Conservation (phyloP, 2,888 invertebrate species). For the Corythucha ciliata region DNA sequence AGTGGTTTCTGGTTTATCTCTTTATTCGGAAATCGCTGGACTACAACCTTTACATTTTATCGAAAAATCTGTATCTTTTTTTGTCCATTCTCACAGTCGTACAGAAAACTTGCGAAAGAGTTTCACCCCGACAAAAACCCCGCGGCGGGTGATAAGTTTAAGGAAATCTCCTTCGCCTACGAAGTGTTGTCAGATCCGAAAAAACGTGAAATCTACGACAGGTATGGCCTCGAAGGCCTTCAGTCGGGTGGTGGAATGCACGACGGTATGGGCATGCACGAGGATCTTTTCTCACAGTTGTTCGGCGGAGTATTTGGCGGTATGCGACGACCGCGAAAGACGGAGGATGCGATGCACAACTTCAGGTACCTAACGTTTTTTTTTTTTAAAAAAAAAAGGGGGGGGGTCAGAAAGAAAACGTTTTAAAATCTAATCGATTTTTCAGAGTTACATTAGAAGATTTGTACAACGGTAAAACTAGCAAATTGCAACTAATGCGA, state of each 20-base stretch:
- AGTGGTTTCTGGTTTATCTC: no score
- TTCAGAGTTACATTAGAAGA: conserved; percentile 76
- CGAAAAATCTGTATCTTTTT: no score
- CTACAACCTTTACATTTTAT: no score
- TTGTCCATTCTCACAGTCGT: conserved; percentile 53
- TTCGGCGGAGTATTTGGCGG: conserved; percentile 47
- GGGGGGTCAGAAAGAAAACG: background rate
- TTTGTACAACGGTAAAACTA: conserved; percentile 79
- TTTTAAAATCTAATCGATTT: conserved; percentile 25
- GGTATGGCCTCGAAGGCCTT: conserved; percentile 75
- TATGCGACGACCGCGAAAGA: conserved; percentile 50
- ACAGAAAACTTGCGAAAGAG: conserved; percentile 84
- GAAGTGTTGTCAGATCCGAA: conserved; percentile 84
- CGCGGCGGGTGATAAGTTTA: conserved; percentile 84
- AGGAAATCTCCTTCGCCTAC: conserved; percentile 92
- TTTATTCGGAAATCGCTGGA: no score
- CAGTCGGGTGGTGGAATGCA: conserved; percentile 65
- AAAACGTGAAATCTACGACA: conserved; percentile 74
- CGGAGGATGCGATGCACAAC: conserved; percentile 78
- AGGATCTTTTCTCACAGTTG: conserved; percentile 59
- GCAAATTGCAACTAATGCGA: conserved; percentile 71
- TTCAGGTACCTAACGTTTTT: background rate
- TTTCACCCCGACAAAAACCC: conserved; percentile 88
- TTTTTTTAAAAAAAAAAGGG: background rate
- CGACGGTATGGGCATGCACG: conserved; percentile 44